These are phyloP conservation scores for Wiebesia pumilae DNA, from an alignment of 1,140 invertebrate genomes.

Conservation along the genomic window DNA sequence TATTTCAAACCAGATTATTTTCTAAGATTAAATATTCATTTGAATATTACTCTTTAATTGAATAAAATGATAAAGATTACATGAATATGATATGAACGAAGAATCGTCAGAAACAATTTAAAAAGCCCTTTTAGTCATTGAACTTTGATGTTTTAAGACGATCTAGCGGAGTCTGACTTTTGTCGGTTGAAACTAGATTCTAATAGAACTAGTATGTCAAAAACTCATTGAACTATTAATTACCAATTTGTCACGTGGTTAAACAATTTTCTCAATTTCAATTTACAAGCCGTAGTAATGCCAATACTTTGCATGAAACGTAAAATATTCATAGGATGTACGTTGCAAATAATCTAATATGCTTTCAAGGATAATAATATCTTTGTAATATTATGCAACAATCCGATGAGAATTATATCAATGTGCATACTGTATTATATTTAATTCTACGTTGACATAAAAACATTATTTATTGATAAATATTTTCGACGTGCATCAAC, in stretches of 20 bases:
- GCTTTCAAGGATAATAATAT: background rate
- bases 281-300: background rate
- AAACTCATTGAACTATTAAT: constrained; percentile 14
- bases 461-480: too few relatives aligned
- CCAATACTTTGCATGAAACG: background rate
- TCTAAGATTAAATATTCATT: too few relatives aligned
- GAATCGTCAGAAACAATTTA: background rate
- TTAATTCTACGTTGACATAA: too few relatives aligned
- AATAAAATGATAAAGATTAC: too few relatives aligned
- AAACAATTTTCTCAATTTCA: background rate
- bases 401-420: too few relatives aligned
- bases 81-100: background rate
- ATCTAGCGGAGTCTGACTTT: background rate
- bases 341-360: background rate
- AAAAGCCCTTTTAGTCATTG: background rate
- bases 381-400: background rate
- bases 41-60: too few relatives aligned
- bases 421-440: background rate
- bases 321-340: too few relatives aligned
- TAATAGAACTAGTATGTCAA: constrained; percentile 8
- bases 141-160: background rate
- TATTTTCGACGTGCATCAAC: too few relatives aligned
- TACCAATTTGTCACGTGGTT: background rate
- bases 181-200: background rate
- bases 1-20: too few relatives aligned